Base-by-base conservation (phyloP, 2,888 invertebrate species). In the Xylota sylvarum region DNA sequence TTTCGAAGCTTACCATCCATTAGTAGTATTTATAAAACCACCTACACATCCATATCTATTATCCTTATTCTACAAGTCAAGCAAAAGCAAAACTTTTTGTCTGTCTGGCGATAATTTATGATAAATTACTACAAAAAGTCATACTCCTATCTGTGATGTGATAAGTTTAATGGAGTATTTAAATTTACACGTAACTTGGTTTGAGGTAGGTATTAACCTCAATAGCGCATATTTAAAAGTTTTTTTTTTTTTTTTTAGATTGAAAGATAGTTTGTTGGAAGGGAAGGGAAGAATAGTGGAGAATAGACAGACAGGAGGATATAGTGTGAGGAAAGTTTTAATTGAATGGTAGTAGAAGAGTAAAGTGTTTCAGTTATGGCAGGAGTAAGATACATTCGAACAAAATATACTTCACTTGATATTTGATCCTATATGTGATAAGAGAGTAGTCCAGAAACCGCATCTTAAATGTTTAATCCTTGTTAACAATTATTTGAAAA, bases 61-160 rank as follows among this genome's bases (percentile, higher is more conserved):
- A 40, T 40, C 40, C 5, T n/a, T 40, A 40, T 40, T 12, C 23
- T 4, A n/a, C 2, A 40, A 40, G 12, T 40, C 12, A 40, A 40
- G 12, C 40, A 10, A 12, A 4, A 1, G 23, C n/a, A 27, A 52
- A 46, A 46, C 12, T 40, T 40, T 4, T 40, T n/a, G 12, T n/a
- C 40, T 40, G 40, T 40, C 40, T 40, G 40, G 40, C n/a, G 40
- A n/a, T 40, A 40, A 40, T 40, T 40, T 40, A 40, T 40, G 40
- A 40, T 40, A 40, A 40, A 40, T 40, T 40, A 40, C 12, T 40
- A 4, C 40, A 35, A 10, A 35, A 35, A 7, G 35, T 35, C 40
- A 40, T n/a, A 10, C 9, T 35, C 35, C 1, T 35, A 40, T n/a
- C 40, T 40, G 12, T n/a, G 40, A n/a, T 40, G 12, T 40, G 40